Evolutionary conservation across 2,888 invertebrate genomes (phyloP).

Genomic region (Elaeidobius kamerunicus): DNA sequence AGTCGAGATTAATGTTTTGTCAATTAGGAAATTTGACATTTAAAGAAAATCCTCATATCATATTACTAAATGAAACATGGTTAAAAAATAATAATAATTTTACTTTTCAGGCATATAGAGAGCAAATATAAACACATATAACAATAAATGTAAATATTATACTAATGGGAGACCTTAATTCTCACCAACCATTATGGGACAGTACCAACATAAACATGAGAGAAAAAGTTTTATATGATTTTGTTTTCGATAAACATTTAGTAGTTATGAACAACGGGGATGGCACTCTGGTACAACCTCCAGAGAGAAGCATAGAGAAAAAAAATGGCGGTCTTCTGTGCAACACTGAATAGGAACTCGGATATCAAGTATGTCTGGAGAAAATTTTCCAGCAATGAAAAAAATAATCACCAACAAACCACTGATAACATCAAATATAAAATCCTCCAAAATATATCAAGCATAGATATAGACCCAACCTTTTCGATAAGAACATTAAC

Average conservation of each 20-base stretch:
- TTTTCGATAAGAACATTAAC: neutral
- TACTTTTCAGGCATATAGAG: neutral
- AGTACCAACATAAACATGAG: neutral
- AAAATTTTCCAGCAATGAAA: slow-evolving; percentile 10
- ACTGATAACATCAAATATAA: neutral
- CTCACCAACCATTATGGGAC: neutral
- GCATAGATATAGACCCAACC: neutral
- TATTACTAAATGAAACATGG: neutral
- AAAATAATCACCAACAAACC: neutral
- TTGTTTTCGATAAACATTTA: neutral
- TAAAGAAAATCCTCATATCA: neutral
- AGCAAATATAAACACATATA: neutral
- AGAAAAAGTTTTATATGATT: neutral
- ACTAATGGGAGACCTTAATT: neutral
- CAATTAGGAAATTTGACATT: neutral
- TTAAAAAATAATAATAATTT: neutral
- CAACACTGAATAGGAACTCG: slow-evolving; percentile 6
- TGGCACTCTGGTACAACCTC: neutral
- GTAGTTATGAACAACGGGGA: neutral
- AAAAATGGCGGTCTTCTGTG: slow-evolving; percentile 8
- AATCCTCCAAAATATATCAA: neutral
- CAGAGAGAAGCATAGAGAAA: neutral
- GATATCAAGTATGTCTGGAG: slow-evolving; percentile 9
- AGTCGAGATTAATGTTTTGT: neutral
- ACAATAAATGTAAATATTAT: neutral